These are phyloP conservation scores for Marcusenius ussheri DNA, from an alignment of 2,113 vertebrate genomes.

Conservation along the genomic window DNA sequence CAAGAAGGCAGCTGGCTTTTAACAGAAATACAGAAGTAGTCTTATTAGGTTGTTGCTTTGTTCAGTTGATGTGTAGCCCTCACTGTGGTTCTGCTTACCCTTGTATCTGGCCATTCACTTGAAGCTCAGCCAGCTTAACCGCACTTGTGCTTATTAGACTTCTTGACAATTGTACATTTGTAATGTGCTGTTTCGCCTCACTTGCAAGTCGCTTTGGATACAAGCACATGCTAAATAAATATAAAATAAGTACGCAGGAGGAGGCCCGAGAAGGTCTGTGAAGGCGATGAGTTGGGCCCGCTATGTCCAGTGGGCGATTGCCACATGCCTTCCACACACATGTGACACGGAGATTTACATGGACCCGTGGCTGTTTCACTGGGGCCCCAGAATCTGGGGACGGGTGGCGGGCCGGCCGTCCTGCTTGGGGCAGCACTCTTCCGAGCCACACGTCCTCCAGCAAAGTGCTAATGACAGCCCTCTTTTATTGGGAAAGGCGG, in stretches of 20 bases:
- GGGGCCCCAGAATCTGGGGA: neutral
- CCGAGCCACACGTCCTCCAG: neutral
- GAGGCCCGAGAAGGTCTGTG: neutral
- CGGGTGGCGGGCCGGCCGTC: conserved; percentile 20
- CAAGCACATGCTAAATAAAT: neutral
- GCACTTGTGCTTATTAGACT: neutral
- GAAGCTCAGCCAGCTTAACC: neutral
- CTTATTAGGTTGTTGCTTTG: neutral
- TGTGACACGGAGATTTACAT: neutral
- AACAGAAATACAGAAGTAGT: neutral
- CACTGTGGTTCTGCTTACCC: neutral
- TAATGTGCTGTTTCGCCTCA: neutral
- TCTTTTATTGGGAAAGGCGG: neutral
- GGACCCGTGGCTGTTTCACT: neutral
- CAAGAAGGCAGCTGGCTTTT: conserved; percentile 13
- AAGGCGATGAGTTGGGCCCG: neutral
- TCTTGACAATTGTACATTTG: neutral
- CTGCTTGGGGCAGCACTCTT: conserved; percentile 20
- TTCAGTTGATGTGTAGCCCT: neutral
- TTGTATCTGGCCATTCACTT: neutral
- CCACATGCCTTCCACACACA: neutral
- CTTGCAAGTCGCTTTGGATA: neutral
- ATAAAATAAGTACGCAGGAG: neutral
- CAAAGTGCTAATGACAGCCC: conserved; percentile 26
- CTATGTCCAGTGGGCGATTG: neutral